Evolutionary conservation across 1,140 invertebrate genomes (phyloP).

Genomic region (Plutomurus gul): DNA sequence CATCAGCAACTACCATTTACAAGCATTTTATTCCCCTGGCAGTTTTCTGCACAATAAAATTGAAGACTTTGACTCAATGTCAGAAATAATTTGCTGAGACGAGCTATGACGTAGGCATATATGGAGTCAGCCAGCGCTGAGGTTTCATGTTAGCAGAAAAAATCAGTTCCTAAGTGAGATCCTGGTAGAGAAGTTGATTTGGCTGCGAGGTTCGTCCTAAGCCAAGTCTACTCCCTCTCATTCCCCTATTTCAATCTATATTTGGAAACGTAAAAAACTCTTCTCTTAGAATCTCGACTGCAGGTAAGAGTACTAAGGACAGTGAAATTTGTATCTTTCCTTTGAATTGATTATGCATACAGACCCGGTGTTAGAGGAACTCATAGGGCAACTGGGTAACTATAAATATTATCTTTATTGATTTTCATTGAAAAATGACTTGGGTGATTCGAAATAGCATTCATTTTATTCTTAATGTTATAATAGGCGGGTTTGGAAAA

Average conservation of each 20-base stretch:
- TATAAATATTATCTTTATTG: background rate
- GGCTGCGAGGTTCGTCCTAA: background rate
- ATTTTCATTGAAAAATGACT: background rate
- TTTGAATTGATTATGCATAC: constrained; percentile 16
- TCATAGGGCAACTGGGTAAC: constrained; percentile 43
- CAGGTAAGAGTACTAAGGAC: background rate
- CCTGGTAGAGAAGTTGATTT: background rate
- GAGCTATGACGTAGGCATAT: no score
- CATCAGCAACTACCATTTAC: no score
- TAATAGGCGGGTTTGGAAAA: constrained; percentile 42
- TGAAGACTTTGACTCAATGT: no score
- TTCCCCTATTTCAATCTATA: background rate
- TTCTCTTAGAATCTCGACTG: background rate
- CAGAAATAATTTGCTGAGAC: no score
- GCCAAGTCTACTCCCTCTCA: background rate
- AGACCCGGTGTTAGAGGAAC: constrained; percentile 35
- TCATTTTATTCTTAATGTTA: background rate
- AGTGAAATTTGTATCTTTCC: background rate
- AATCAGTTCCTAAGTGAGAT: no score
- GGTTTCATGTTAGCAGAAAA: no score
- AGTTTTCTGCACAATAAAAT: no score
- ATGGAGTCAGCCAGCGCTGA: no score
- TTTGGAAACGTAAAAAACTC: background rate
- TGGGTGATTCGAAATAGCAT: background rate
- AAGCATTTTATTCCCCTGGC: no score